Evolutionary conservation across 2,797 vertebrate species (phyloP), one percentile per base, ranked within the genome.

Genomic region (Tiaroga cobitis): DNA sequence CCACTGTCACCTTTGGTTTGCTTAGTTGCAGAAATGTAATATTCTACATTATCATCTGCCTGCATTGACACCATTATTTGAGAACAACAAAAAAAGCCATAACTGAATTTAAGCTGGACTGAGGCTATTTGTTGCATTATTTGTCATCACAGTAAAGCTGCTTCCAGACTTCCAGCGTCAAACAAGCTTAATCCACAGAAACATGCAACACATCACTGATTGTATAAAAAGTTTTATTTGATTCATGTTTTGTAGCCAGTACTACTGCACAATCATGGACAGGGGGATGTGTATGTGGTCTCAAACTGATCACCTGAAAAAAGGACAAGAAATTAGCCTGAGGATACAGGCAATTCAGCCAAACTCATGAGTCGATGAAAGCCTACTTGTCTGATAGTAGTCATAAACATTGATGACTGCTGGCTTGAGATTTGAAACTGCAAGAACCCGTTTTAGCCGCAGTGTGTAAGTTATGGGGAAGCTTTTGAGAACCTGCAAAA

Each of bases 321-420:
- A 49, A 34, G 3, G 4, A 24, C 0, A 21, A 21, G 1, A 51
- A 10, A 2, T 8, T 1, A 34, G 63, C n/a, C n/a, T n/a, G n/a
- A n/a, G n/a, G n/a, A 8, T 15, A 15, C 13, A 46, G 4, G 43
- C 4, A 1, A 29, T 67, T 67, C 8, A 8, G 26, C 3, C 29
- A 67, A 74, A 46, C 13, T 1, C n/a, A 67, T 11, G 9, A 51
- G 11, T 15, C 19, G 4, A 46, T 46, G 24, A 74, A 32, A 2
- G 9, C n/a, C 0, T 54, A 81, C 79, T 81, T 34, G 63, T 68
- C 79, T 68, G 19, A 37, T 81, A 81, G 41, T 81, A 81, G 63
- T 81, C 79, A n/a, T 69, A 81, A 10, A 81, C 19, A 0, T n/a
- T 49, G 41, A 81, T n/a, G 18, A 81, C 79, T 3, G 26, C 79